Evolutionary conservation across 1,140 invertebrate genomes (phyloP).

Genomic region (Rhopalosiphum maidis): DNA sequence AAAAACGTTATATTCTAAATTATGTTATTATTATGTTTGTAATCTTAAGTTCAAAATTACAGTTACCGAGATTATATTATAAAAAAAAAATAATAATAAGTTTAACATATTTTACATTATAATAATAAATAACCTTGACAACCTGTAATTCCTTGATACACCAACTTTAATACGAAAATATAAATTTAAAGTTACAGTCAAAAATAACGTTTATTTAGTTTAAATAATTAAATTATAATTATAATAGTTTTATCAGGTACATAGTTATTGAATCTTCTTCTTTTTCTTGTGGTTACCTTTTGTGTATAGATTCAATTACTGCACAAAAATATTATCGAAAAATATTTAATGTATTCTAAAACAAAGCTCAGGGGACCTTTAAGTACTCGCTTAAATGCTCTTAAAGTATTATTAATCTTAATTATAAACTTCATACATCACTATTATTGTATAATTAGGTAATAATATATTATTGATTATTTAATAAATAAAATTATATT

Average conservation of each 20-base stretch:
- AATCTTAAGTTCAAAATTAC: not conserved
- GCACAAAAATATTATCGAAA: not conserved
- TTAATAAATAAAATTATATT: not conserved
- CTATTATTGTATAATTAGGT: not conserved
- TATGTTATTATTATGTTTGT: not conserved
- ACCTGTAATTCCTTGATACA: not conserved
- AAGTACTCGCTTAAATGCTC: not conserved
- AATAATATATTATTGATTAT: not conserved
- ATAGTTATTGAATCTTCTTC: not conserved
- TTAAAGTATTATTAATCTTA: not conserved
- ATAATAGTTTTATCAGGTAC: not conserved
- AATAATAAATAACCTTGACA: not conserved
- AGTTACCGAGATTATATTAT: not conserved
- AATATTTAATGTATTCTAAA: not conserved
- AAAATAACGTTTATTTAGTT: not conserved
- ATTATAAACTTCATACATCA: not conserved
- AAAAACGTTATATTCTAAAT: conserved; percentile 13
- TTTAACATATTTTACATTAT: not conserved
- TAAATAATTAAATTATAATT: not conserved
- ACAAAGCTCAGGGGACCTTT: not conserved
- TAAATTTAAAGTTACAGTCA: not conserved
- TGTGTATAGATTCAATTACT: not conserved
- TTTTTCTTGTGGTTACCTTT: not conserved
- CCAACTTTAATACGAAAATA: not conserved
- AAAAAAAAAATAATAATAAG: not conserved